Conservation (phyloP, 1,140 invertebrate species). For the Tetragonula clypearis region DNA sequence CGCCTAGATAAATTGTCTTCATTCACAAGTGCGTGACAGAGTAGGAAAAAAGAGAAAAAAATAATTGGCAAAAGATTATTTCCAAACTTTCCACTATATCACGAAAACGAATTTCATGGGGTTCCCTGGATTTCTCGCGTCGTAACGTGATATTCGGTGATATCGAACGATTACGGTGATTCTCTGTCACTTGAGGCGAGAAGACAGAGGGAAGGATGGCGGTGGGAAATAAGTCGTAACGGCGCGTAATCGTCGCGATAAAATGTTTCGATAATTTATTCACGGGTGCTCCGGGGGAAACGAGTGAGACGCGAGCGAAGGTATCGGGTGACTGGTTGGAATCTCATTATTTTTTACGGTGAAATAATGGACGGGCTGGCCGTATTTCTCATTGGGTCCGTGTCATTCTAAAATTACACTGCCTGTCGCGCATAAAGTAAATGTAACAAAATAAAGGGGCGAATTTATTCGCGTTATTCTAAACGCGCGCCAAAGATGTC, state of each 20-base stretch:
- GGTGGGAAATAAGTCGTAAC: conserved; percentile 35
- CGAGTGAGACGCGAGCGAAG: conserved; percentile 31
- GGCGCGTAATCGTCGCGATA: conserved; percentile 46
- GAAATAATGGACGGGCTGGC: conserved; percentile 34
- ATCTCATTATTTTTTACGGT: conserved; percentile 50
- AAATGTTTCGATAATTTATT: conserved; percentile 53
- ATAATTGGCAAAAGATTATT: no score
- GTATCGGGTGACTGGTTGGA: conserved; percentile 45
- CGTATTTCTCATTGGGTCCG: conserved; percentile 33
- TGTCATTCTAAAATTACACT: conserved; percentile 41
- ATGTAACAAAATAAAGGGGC: conserved; percentile 38
- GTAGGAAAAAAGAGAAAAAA: no score
- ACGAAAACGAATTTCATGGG: not conserved
- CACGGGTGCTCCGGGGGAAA: not conserved
- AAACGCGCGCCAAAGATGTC: not conserved
- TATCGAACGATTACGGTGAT: conserved; percentile 18
- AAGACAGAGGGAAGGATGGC: no score
- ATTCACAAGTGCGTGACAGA: no score
- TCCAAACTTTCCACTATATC: not conserved
- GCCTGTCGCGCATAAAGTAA: conserved; percentile 35
- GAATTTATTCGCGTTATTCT: conserved; percentile 20
- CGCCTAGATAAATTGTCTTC: no score
- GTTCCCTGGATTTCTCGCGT: not conserved
- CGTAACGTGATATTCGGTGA: not conserved
- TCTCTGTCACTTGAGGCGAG: not conserved